These are phyloP conservation scores for Catocala fraxini DNA, from an alignment of 2,888 invertebrate species.

Conservation along the genomic window DNA sequence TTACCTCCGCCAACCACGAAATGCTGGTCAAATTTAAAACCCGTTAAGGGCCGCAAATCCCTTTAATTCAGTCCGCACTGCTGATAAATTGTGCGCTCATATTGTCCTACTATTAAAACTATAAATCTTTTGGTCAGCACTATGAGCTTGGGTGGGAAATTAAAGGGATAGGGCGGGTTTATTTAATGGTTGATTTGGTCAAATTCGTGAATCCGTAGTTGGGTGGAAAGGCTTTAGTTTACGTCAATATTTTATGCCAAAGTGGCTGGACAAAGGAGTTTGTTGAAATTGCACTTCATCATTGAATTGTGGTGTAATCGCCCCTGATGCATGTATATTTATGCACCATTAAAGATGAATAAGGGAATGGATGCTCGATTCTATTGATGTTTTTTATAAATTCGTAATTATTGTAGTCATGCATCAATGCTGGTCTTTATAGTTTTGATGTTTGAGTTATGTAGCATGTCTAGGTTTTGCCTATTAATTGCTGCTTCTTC, in stretches of 20 bases:
- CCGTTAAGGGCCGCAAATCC: constrained; percentile 62
- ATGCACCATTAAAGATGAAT: not conserved
- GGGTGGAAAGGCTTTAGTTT: constrained; percentile 11
- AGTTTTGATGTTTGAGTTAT: too few species aligned
- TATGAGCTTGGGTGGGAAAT: constrained; percentile 57
- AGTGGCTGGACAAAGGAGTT: constrained; percentile 2
- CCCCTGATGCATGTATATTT: not conserved
- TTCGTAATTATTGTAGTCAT: not conserved
- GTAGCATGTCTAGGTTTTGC: too few species aligned
- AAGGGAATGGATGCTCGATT: not conserved
- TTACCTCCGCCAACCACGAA: constrained; percentile 6
- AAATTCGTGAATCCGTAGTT: constrained; percentile 30
- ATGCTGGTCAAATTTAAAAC: constrained; percentile 61
- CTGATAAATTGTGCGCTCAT: constrained; percentile 72
- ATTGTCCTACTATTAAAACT: constrained; percentile 79
- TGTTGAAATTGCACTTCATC: constrained; percentile 1
- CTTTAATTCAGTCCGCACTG: constrained; percentile 70
- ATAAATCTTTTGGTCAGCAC: constrained; percentile 73
- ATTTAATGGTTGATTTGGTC: constrained; percentile 45
- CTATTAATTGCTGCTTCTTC: too few species aligned
- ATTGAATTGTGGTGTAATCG: not conserved
- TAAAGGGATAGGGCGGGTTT: constrained; percentile 58
- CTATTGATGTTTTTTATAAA: not conserved
- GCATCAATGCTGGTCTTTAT: too few species aligned
- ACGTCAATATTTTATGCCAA: constrained; percentile 12